phyloP scores from a whole-genome alignment of 1,140 invertebrate genomes.

The Camponotus floridanus region DNA sequence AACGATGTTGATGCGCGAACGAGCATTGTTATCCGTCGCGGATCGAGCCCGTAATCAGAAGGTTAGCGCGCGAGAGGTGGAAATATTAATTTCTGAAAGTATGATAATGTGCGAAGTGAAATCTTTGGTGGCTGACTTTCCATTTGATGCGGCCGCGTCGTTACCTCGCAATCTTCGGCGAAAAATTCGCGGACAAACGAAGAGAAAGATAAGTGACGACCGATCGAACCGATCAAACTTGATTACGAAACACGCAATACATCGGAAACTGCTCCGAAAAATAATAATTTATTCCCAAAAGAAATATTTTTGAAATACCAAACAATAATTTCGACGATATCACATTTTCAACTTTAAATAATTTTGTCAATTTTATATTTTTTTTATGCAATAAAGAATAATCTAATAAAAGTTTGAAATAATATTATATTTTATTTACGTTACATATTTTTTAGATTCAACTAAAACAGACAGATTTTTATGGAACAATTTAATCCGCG shows the following conservation, averaged over 20 bases:
- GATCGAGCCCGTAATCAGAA: conserved; percentile 32
- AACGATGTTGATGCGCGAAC: conserved; percentile 17
- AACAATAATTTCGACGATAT: not conserved
- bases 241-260: not conserved
- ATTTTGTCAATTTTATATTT: not conserved
- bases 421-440: not conserved
- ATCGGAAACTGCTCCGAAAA: not conserved
- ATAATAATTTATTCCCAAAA: not conserved
- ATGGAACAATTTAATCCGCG: too few relatives aligned
- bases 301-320: not conserved
- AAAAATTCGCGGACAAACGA: not conserved
- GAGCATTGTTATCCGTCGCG: conserved; percentile 24
- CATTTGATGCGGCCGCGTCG: conserved; percentile 19
- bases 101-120: conserved; percentile 52
- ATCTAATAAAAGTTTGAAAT: not conserved
- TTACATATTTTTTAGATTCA: too few relatives aligned
- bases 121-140: conserved; percentile 28
- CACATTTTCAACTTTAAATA: not conserved
- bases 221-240: not conserved
- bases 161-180: not conserved
- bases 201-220: not conserved
- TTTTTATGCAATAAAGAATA: not conserved
- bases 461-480: too few relatives aligned
- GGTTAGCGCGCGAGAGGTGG: not conserved
- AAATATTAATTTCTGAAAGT: conserved; percentile 59